A percentile compares a stretch with the other conserved stretches of the same genome.
Evolutionary conservation across 2,113 vertebrate species (phyloP).

Genomic region (Epinephelus moara): DNA sequence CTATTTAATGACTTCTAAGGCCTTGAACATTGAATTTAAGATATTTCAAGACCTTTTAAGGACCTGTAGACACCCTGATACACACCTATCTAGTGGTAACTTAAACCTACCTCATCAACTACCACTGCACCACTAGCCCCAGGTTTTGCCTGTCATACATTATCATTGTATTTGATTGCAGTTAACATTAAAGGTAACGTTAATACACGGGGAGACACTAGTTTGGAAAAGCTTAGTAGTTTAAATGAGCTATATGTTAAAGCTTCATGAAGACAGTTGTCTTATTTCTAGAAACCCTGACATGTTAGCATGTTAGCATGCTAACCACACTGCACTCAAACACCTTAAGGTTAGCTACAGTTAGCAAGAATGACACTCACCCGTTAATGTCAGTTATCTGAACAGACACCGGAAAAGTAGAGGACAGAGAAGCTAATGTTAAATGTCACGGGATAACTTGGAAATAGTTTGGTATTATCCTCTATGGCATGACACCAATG

Average conservation of each 20-base stretch:
- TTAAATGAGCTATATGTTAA: neutral
- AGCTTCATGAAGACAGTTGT: neutral
- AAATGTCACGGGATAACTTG: neutral
- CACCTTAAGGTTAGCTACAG: neutral
- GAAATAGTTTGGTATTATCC: too few relatives aligned
- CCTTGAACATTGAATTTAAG: too few relatives aligned
- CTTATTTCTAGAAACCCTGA: neutral
- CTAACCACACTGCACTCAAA: neutral
- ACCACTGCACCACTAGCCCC: too few relatives aligned
- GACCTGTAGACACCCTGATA: too few relatives aligned
- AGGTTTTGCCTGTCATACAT: neutral
- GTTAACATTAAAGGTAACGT: neutral
- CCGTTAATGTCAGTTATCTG: neutral
- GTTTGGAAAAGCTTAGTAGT: neutral
- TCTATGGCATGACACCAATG: neutral
- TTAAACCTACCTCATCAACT: too few relatives aligned
- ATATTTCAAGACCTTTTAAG: too few relatives aligned
- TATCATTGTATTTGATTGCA: neutral
- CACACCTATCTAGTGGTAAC: too few relatives aligned
- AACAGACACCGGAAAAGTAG: neutral
- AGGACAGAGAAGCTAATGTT: neutral
- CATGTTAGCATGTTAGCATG: constrained; percentile 39
- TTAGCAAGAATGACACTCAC: constrained; percentile 34
- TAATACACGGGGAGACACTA: neutral
- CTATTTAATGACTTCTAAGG: too few relatives aligned